Base-by-base conservation (phyloP, 2,797 vertebrate genomes). In the Danionella dracula region DNA sequence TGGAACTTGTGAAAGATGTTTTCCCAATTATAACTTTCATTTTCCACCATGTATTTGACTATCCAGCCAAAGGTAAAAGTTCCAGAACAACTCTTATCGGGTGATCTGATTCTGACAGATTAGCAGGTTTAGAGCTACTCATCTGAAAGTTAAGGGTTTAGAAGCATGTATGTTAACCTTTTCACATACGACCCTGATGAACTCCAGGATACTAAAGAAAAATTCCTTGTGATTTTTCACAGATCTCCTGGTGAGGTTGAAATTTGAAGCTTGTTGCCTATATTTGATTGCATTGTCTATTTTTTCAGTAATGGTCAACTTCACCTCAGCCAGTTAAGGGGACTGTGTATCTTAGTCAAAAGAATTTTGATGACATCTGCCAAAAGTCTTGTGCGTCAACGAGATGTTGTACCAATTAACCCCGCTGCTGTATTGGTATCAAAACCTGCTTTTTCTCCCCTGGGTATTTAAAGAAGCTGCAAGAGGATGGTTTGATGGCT, bases 321-420 rank as follows among this genome's bases (percentile, higher is more conserved):
- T 58, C 27, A 54, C 8, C 16, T 70, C 59, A 8, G 1, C 19
- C 2, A 46, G 48, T 76, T 78, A 77, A 75, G 49, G 10, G 34
- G 49, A 4, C 20, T 12, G 20, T 6, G 85, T 88, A 79, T 87
- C 88, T 74, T 67, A 53, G 87, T 19, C 54, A 34, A 53, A 87
- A 76, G 84, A 86, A 89, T 88, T 82, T 82, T 73, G 80, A 69
- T 68, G 48, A 31, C 64, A 21, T 27, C n/a, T 4, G 48, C 16
- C 2, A 2, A 11, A 19, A 45, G 6, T n/a, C 38, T n/a, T 13
- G 1, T 84, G 79, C 78, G 80, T 86, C 85, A 87, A 3, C 29
- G 31, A 4, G 23, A 1, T 4, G 6, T 19, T 19, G 6, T 38
- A 34, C 78, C 83, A 83, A 82, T 83, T 35, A 5, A 41, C n/a